Evolutionary conservation across 2,797 vertebrate species (phyloP), one percentile per base, ranked within the genome.

Genomic region (Typhlichthys eigenmanni): DNA sequence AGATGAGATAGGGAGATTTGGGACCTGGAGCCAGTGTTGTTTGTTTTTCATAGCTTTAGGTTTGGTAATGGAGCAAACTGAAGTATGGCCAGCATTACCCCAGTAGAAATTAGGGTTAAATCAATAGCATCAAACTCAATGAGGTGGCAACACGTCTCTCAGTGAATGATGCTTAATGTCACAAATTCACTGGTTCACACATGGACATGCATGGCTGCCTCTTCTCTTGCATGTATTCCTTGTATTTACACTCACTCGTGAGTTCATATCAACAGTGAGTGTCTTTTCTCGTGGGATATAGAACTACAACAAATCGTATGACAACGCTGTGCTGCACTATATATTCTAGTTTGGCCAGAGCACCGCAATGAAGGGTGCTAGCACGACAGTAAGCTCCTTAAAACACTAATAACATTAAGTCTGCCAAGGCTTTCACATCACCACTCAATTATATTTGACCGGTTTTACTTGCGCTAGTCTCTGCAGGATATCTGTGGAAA

Each of bases 1-100:
- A 75, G 81, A 86, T 88, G 74, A 62, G 84, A 84, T 74, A 71
- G 70, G 69, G 74, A 78, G 84, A 89, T 86, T 71, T 70, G 70
- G 73, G 72, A 70, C 65, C 45, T 64, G 64, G 68, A 76, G 64
- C 49, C 59, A 73, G 78, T 24, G 43, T 62, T 75, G 82, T 85
- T 86, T 87, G 72, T 88, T 87, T 78, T 73, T 66, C 66, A 68
- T n/a, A 55, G 73, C 67, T 72, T 79, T 72, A 51, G 34, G 74
- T 80, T 88, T 82, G 75, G 60, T 66, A 75, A 75, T 77, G 38
- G 69, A 72, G 62, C 63, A 68, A 68, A 50, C 71, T 38, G 55
- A 58, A 76, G 52, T 47, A 50, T 8, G 11, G 58, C 50, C 10
- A 19, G 3, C 45, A 63, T 53, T 64, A 68, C 68, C 69, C 68